Base-by-base conservation (phyloP, 2,797 vertebrate species). In the Lerista edwardsae region DNA sequence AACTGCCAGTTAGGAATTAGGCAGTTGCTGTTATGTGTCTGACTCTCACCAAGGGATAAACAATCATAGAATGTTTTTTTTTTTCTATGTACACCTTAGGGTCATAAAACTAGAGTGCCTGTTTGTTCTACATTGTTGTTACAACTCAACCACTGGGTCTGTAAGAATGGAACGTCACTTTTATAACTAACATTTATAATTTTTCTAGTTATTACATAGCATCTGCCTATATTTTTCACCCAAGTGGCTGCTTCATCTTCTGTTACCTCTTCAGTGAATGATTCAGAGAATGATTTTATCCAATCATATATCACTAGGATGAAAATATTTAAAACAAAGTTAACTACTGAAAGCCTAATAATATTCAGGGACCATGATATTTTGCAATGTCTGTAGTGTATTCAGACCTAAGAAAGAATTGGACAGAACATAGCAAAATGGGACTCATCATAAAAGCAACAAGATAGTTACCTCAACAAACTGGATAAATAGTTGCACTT, bases 241-340 rank as follows among this genome's bases (percentile, higher is more conserved):
- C 25, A 36, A 87, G 47, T 55, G 69, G 12, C 44, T 21, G 11
- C 11, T 61, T 9, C 5, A 71, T 87, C 1, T 75, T 83, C 36
- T 77, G 25, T 15, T 74, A 34, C 23, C 31, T n/a, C 14, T 59
- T 34, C 31, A 34, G 15, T 34, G 27, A 64, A 72, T 19, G 36
- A 59, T 57, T 71, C 14, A 80, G n/a, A 44, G 5, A 62, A 29
- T 41, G 15, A 14, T 29, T 25, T 47, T 27, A 44, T 41, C 41
- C 72, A 10, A 11, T 59, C 31, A 27, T 62, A 1, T n/a, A 15
- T 11, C 5, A 11, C 36, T 9, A 84, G 34, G 39, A 73, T 87
- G 74, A 83, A 41, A 27, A 76, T 86, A 23, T 88, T 89, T 71
- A 15, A 86, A 80, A 29, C 3, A 84, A 71, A 57, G 27, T 68